Base-by-base conservation (phyloP, 2,113 vertebrate species). In the Nipponia nippon region DNA sequence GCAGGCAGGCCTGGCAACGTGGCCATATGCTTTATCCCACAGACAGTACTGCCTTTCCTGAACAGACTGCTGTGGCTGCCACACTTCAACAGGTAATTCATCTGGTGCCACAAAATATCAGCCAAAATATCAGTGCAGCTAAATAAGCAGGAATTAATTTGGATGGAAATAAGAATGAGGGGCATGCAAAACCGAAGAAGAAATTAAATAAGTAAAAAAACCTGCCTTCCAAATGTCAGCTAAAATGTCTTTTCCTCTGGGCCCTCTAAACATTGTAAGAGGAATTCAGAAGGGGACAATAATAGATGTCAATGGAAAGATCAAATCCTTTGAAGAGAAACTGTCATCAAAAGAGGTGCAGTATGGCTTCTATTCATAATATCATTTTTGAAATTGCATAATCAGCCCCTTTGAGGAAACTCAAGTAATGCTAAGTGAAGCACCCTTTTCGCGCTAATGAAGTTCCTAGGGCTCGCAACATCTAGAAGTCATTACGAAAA, bases 211-310 rank as follows among this genome's bases (percentile, higher is more conserved):
- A 85, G 55, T 62, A 55, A 73, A 95, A 88, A 75, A 81, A 1
- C 0, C n/a, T 58, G 49, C 73, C 70, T 91, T 90, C 61, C 65
- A 97, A 96, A 97, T 97, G 95, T 96, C 95, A 97, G 66, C 42
- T 71, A 84, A 94, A 96, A 97, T 95, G 72, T 87, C 87, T 81
- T 87, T 91, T 93, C 92, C 90, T 93, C 30, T 78, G 90, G 55
- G 94, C 3, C 25, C 19, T 10, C 30, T 87, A 89, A 77, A 44
- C 38, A 59, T 27, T 90, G 17, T 58, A 59, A 90, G 87, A 91
- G 61, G 50, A 89, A 93, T 89, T 96, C 93, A 91, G 50, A 65
- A 67, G 11, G 34, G 72, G 38, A 80, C 23, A 83, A 46, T 67
- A 96, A 89, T 84, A 94, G 83, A 94, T 94, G 76, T 59, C 65